Evolutionary conservation across 2,888 invertebrate species (phyloP).

Genomic region (Sphaerophoria rueppellii): DNA sequence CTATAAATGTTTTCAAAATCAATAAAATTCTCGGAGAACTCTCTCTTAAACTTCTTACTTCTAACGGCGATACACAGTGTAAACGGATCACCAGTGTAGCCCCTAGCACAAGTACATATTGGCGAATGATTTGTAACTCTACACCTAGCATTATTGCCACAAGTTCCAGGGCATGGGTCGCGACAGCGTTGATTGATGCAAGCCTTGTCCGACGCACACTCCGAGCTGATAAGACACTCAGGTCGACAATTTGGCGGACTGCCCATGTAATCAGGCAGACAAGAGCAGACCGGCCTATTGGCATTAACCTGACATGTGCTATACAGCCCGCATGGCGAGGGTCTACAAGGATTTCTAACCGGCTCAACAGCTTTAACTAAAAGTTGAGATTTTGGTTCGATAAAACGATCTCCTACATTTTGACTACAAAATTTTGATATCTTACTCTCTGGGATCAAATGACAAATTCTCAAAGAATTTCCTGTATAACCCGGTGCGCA

Average conservation of each 20-base stretch:
- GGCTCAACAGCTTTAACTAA: slow-evolving; percentile 52
- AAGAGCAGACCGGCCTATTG: slow-evolving; percentile 89
- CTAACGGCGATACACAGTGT: slow-evolving; percentile 85
- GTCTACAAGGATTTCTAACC: slow-evolving; percentile 81
- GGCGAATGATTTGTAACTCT: slow-evolving; percentile 90
- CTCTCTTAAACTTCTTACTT: slow-evolving; percentile 79
- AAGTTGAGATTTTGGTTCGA: background rate
- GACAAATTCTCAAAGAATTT: slow-evolving; percentile 90
- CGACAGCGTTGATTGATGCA: slow-evolving; percentile 90
- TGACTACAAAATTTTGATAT: slow-evolving; percentile 2
- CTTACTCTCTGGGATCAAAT: slow-evolving; percentile 83
- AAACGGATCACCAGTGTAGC: slow-evolving; percentile 89
- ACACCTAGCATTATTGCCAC: slow-evolving; percentile 88
- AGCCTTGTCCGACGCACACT: slow-evolving; percentile 88
- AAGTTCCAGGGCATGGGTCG: slow-evolving; percentile 89
- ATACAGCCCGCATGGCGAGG: slow-evolving; percentile 83
- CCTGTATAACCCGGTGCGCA: slow-evolving; percentile 90
- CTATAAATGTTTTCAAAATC: slow-evolving; percentile 33
- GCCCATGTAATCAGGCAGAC: slow-evolving; percentile 87
- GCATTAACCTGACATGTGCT: slow-evolving; percentile 84
- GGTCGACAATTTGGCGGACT: slow-evolving; percentile 89
- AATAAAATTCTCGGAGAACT: background rate
- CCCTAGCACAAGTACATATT: slow-evolving; percentile 87
- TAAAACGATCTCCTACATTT: slow-evolving; percentile 1
- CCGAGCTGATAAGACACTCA: slow-evolving; percentile 90